Evolutionary conservation across 2,888 invertebrate genomes (phyloP).

Genomic region (Drosophila hamatofila): DNA sequence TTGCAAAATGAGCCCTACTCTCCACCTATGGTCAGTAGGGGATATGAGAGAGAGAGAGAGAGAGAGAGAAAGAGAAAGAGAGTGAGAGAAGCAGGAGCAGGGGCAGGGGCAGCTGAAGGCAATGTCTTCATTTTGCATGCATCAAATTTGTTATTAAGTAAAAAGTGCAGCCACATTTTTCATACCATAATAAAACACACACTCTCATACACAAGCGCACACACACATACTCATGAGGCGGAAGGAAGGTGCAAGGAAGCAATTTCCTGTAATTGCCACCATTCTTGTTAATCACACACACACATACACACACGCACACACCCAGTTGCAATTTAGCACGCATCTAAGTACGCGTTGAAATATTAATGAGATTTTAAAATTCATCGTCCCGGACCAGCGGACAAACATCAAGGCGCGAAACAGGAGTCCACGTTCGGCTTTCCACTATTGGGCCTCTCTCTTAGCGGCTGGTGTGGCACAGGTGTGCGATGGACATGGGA

Average conservation of each 20-base stretch:
- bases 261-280: conserved; percentile 83
- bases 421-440: conserved; percentile 15
- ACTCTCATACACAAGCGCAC: conserved; percentile 14
- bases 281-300: conserved; percentile 82
- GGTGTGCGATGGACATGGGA: conserved; percentile 24
- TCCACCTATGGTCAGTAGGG: conserved; percentile 25
- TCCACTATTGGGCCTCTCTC: conserved; percentile 50
- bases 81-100: background rate
- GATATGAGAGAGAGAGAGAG: background rate
- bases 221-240: conserved; percentile 26
- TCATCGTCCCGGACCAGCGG: conserved; percentile 29
- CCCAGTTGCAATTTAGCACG: conserved; percentile 49
- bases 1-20: conserved; percentile 75
- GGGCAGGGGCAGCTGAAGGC: conserved; percentile 33
- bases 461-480: conserved; percentile 3
- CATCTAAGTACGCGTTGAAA: conserved; percentile 73
- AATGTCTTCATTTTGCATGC: conserved; percentile 82
- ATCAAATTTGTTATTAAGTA: conserved; percentile 76
- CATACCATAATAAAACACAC: conserved; percentile 57
- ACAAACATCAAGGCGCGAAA: conserved; percentile 8
- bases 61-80: background rate
- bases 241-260: conserved; percentile 84
- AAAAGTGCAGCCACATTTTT: conserved; percentile 74
- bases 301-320: conserved; percentile 41
- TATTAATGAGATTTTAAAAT: conserved; percentile 75